Evolutionary conservation across 35 echinoderm and acorn worm species (phyloP).

Genomic region (Hemicentrotus pulcherrimus): DNA sequence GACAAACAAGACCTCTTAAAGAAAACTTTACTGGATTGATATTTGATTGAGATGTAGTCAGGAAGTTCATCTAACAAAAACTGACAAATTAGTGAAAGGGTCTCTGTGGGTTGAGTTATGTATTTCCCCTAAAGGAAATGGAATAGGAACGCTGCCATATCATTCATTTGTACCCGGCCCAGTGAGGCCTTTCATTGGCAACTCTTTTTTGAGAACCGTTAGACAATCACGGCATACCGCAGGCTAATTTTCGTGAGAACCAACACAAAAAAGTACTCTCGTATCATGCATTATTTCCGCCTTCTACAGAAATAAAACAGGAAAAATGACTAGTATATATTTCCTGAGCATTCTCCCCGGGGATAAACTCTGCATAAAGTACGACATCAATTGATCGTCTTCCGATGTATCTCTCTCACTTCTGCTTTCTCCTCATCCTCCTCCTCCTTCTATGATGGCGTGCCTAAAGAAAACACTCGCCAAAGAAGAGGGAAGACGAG

Average conservation of each 20-base stretch:
- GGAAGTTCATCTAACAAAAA: not conserved
- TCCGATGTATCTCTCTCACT: not conserved
- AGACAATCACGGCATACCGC: conserved; percentile 19
- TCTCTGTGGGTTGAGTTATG: not conserved
- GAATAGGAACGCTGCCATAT: not conserved
- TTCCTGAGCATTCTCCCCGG: conserved; percentile 3
- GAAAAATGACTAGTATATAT: conserved; percentile 43
- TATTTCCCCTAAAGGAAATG: not conserved
- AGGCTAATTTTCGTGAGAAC: conserved; percentile 32
- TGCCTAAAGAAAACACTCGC: conserved; percentile 44
- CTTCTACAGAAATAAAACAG: conserved; percentile 38
- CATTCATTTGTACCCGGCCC: not conserved
- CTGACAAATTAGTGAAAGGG: not conserved
- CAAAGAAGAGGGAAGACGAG: not conserved
- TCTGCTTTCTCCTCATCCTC: not conserved
- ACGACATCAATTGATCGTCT: conserved; percentile 12
- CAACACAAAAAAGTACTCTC: conserved; percentile 20
- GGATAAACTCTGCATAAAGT: conserved; percentile 44
- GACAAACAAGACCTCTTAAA: no score
- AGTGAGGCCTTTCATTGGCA: not conserved
- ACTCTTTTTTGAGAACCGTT: not conserved
- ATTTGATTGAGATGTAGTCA: not conserved
- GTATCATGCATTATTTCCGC: conserved; percentile 47
- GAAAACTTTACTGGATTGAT: no score
- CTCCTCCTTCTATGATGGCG: not conserved